Evolutionary conservation across 2,888 invertebrate genomes (phyloP), one percentile per base, ranked within the genome.

Genomic region (Campoletis raptor): DNA sequence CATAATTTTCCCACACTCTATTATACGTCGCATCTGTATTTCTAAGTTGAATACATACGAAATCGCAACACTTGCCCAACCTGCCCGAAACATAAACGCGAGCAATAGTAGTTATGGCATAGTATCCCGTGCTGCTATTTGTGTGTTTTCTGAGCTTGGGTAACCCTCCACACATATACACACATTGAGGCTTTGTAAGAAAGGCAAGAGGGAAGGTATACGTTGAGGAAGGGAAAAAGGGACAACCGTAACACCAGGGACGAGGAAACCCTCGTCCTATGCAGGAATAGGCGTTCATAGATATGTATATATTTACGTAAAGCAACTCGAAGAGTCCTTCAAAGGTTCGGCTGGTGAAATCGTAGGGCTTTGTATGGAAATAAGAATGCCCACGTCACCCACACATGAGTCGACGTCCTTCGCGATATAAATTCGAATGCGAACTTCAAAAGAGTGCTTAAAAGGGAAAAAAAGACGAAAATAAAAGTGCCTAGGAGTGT

Each of bases 361-460:
- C 91, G 92, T 91, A 90, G 67, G 92, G 92, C 92, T 92, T 92
- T 92, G 92, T 92, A 92, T 92, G 92, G 92, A 92, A 92, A 92
- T 92, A 92, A 92, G 92, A 92, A 92, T 92, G 91, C 90, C 91
- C 89, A 86, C 88, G 89, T 88, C 88, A 89, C 89, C 90, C 88
- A 85, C 85, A 85, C 87, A 82, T 67, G 81, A 85, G 57, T 78
- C 85, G 81, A 73, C 67, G 61, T 73, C 74, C 87, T 85, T 80
- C 81, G 83, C 86, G 89, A 90, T 91, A 88, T 89, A 92, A 90
- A 90, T 90, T 91, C 91, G 89, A 89, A 89, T 90, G 89, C 88
- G 88, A 89, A 90, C 90, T 90, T 92, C 89, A 91, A 92, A 91
- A 90, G 92, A 86, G 88, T 89, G 86, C 80, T 81, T 54, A 72